A percentile compares a stretch with the other conserved stretches of the same genome.
phyloP scores from a whole-genome alignment of 2,888 invertebrate species.

The Stenodema calcarata region DNA sequence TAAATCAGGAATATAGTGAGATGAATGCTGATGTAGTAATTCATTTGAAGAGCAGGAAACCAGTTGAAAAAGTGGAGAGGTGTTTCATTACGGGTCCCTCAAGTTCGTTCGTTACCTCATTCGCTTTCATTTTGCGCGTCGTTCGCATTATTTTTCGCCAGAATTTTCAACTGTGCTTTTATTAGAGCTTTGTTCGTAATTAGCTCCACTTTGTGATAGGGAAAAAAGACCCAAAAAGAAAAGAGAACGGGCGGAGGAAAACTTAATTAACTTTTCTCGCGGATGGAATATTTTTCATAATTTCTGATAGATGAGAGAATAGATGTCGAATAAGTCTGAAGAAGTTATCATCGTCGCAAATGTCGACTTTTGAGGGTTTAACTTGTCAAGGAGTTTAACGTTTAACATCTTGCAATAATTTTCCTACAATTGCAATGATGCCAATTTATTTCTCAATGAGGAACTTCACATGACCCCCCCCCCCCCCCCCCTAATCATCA shows the following conservation, averaged over 20 bases:
- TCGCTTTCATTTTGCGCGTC: background rate
- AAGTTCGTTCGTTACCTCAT: background rate
- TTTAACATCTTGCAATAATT: no score
- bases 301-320: background rate
- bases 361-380: no score
- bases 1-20: no score
- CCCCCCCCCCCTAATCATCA: no score
- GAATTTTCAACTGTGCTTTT: background rate
- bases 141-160: background rate
- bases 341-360: background rate
- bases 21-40: no score
- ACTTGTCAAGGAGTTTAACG: no score
- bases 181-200: background rate
- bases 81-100: background rate
- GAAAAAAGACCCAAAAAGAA: background rate
- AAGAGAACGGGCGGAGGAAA: background rate
- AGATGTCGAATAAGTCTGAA: background rate
- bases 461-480: no score
- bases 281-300: background rate
- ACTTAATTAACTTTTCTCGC: background rate
- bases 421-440: no score
- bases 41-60: no score
- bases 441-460: no score
- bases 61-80: background rate
- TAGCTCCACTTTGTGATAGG: background rate